These are phyloP conservation scores for Chrysolophus pictus DNA, from an alignment of 2,797 vertebrate species.

Conservation along the genomic window DNA sequence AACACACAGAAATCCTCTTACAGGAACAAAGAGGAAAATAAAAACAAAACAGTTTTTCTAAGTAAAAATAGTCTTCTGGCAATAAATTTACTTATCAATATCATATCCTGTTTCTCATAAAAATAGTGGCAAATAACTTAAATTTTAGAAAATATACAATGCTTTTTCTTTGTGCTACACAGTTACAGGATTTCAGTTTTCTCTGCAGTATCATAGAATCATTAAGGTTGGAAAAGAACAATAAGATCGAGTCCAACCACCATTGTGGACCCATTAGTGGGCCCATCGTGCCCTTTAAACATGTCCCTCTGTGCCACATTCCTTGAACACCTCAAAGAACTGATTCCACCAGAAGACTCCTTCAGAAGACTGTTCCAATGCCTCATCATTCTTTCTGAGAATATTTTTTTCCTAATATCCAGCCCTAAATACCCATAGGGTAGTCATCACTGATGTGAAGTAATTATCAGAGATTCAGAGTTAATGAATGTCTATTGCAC, in stretches of 20 bases:
- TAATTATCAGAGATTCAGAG: neutral
- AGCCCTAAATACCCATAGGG: neutral
- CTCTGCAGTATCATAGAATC: neutral
- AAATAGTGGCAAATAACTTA: neutral
- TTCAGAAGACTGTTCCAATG: too few relatives aligned
- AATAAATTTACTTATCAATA: neutral
- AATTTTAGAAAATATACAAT: neutral
- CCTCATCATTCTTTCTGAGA: too few relatives aligned
- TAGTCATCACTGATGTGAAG: neutral
- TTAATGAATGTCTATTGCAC: neutral
- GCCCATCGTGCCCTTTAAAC: too few relatives aligned
- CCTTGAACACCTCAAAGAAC: too few relatives aligned
- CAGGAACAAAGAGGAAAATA: neutral
- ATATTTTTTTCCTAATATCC: too few relatives aligned
- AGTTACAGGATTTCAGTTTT: neutral
- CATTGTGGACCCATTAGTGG: too few relatives aligned
- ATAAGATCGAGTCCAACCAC: too few relatives aligned
- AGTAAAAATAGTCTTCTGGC: neutral
- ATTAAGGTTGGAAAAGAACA: too few relatives aligned
- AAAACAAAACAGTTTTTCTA: neutral
- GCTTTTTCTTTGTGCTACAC: neutral
- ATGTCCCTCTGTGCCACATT: too few relatives aligned
- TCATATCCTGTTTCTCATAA: neutral
- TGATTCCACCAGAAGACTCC: too few relatives aligned
- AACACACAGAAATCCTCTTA: neutral